Evolutionary conservation across 1,140 invertebrate genomes (phyloP).

Genomic region (Megathymus violae): DNA sequence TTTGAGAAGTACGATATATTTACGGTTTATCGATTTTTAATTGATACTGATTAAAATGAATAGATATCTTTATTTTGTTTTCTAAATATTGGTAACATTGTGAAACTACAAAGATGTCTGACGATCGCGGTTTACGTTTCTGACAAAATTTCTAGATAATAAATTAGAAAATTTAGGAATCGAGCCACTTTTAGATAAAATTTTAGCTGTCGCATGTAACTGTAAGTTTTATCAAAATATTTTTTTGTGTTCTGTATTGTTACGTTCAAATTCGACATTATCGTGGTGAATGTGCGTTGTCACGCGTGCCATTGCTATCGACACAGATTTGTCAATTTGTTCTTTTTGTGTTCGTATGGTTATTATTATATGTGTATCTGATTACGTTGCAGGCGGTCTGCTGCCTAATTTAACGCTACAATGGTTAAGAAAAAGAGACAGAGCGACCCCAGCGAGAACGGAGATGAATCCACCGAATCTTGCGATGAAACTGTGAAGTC

Average conservation of each 20-base stretch:
- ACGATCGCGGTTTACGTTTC: slow-evolving; percentile 69
- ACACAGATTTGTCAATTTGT: slow-evolving; percentile 80
- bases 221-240: slow-evolving; percentile 63
- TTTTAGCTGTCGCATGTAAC: slow-evolving; percentile 63
- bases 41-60: slow-evolving; percentile 28
- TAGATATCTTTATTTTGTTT: slow-evolving; percentile 38
- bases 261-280: slow-evolving; percentile 33
- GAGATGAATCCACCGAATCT: slow-evolving; percentile 86
- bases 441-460: slow-evolving; percentile 84
- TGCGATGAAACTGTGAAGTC: slow-evolving; percentile 84
- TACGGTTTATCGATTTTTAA: slow-evolving; percentile 34
- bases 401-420: slow-evolving; percentile 60
- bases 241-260: slow-evolving; percentile 36
- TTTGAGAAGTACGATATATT: slow-evolving; percentile 30
- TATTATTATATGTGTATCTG: slow-evolving; percentile 81
- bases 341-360: slow-evolving; percentile 76
- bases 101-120: slow-evolving; percentile 68
- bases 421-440: slow-evolving; percentile 88
- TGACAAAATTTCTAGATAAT: slow-evolving; percentile 64
- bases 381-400: slow-evolving; percentile 75
- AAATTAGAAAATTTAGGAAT: slow-evolving; percentile 51
- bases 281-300: slow-evolving; percentile 75
- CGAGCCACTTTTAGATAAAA: slow-evolving; percentile 50
- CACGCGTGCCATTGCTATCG: slow-evolving; percentile 80
- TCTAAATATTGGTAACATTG: slow-evolving; percentile 46